Percentiles rank a stretch among this genome's conserved stretches.
phyloP scores from a whole-genome alignment of 2,113 vertebrate species.

The Sturnira hondurensis region DNA sequence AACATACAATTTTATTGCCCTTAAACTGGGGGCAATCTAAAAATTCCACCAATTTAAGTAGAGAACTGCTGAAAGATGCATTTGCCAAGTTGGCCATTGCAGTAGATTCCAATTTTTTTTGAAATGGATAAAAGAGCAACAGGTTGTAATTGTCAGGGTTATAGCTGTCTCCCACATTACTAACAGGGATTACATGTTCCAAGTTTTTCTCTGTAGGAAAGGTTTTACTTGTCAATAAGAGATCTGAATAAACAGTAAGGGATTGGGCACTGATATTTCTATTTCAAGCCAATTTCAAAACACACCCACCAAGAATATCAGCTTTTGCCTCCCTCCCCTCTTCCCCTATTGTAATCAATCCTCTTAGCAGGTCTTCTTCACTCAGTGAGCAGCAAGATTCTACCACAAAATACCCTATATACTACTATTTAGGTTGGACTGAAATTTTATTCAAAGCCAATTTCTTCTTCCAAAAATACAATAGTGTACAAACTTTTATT shows the following conservation, averaged over 20 bases:
- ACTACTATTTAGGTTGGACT: not conserved
- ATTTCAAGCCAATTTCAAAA: slow-evolving; percentile 70
- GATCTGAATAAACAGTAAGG: slow-evolving; percentile 79
- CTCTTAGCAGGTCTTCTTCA: slow-evolving; percentile 77
- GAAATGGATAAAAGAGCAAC: slow-evolving; percentile 79
- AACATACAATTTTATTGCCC: slow-evolving; percentile 46
- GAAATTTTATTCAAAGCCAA: not conserved
- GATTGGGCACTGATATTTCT: slow-evolving; percentile 75
- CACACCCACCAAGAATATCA: slow-evolving; percentile 54
- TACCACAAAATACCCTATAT: slow-evolving; percentile 52
- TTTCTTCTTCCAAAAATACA: slow-evolving; percentile 22
- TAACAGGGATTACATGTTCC: slow-evolving; percentile 74
- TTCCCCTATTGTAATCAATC: slow-evolving; percentile 79
- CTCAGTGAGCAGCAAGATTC: slow-evolving; percentile 62
- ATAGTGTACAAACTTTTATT: not conserved
- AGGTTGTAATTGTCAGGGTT: slow-evolving; percentile 79
- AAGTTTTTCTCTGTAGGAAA: slow-evolving; percentile 80
- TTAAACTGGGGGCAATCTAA: slow-evolving; percentile 12
- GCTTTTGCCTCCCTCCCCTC: slow-evolving; percentile 59
- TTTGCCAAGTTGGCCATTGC: slow-evolving; percentile 25
- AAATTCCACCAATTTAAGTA: slow-evolving; percentile 50
- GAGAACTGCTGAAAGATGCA: slow-evolving; percentile 11
- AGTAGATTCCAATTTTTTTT: slow-evolving; percentile 53
- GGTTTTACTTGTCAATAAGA: slow-evolving; percentile 79
- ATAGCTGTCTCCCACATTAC: slow-evolving; percentile 70